Evolutionary conservation across 2,888 invertebrate genomes (phyloP).

Genomic region (Silvanus unidentatus): DNA sequence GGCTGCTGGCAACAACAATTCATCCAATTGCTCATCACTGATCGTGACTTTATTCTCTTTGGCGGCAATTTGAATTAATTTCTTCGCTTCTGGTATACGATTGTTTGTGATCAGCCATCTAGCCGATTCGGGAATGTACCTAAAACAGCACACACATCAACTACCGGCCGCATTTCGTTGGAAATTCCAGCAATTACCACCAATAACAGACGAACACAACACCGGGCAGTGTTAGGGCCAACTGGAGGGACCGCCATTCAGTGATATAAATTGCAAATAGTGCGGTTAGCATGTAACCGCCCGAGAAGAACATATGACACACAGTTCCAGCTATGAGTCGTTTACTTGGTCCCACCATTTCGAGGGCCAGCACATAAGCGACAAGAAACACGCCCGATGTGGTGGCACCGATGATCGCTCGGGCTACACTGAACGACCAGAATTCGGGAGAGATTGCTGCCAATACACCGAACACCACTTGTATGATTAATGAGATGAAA

Average conservation of each 20-base stretch:
- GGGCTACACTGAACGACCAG: constrained; percentile 58
- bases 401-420: constrained; percentile 64
- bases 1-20: constrained; percentile 48
- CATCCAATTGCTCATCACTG: constrained; percentile 50
- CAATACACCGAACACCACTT: constrained; percentile 61
- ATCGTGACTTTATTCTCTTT: constrained; percentile 58
- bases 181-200: constrained; percentile 48
- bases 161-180: too few species aligned
- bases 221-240: constrained; percentile 64
- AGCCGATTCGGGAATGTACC: constrained; percentile 67
- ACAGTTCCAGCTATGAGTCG: constrained; percentile 65
- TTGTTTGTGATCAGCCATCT: constrained; percentile 66
- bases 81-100: constrained; percentile 56
- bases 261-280: constrained; percentile 60
- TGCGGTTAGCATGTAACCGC: constrained; percentile 65
- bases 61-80: constrained; percentile 57
- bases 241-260: constrained; percentile 65
- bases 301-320: constrained; percentile 68
- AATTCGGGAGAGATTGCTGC: constrained; percentile 65
- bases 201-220: constrained; percentile 62
- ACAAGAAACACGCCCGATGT: constrained; percentile 73
- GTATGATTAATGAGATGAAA: constrained; percentile 63
- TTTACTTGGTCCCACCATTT: constrained; percentile 67
- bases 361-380: constrained; percentile 63
- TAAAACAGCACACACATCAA: constrained; percentile 19